Evolutionary conservation across 2,113 vertebrate genomes (phyloP), one percentile per base, ranked within the genome.

Genomic region (Malaclemys terrapin): DNA sequence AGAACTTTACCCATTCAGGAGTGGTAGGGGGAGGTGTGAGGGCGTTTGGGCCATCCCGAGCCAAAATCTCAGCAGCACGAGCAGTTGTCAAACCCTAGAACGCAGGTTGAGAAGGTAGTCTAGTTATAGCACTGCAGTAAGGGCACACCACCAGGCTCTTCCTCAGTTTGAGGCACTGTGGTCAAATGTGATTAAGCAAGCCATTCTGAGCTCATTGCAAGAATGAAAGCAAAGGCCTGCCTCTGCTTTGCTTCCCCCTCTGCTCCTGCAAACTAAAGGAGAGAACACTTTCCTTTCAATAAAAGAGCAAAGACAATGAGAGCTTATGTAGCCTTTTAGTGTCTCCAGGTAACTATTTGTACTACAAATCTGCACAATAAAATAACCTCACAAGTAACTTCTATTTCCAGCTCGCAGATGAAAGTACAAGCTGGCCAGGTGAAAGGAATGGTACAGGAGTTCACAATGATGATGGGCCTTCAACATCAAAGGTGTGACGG

Each of bases 1-100:
- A 99, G 98, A 99, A 99, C 95, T 99, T 99, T 5, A 99, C 97
- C 99, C 99, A 99, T 91, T 99, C 99, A 1, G 99, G 99, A 20
- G 99, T 99, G 2, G 99, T 99, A 50, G 99, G 99, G 16, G 99
- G 99, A 1, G 99, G 99, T 0, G 99, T 99, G 56, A 99, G 99
- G 81, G 99, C 93, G 5, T 99, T 99, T 2, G 99, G 99, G 16
- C 99, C 99, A 49, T 99, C 99, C 19, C 99, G 98, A 82, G 98
- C 98, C 87, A 99, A 98, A 97, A 99, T 98, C 97, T 99, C 99
- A 76, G 98, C 99, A 57, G 99, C 99, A 92, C 99, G 98, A 13
- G 98, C 91, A n/a, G 95, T 3, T 79, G 99, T 98, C 80, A 99
- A 97, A 92, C 99, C 99, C 99, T 99, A 80, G 38, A 94, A 95